These are phyloP conservation scores for Fabriciana adippe DNA, from an alignment of 2,888 invertebrate species.

Conservation along the genomic window DNA sequence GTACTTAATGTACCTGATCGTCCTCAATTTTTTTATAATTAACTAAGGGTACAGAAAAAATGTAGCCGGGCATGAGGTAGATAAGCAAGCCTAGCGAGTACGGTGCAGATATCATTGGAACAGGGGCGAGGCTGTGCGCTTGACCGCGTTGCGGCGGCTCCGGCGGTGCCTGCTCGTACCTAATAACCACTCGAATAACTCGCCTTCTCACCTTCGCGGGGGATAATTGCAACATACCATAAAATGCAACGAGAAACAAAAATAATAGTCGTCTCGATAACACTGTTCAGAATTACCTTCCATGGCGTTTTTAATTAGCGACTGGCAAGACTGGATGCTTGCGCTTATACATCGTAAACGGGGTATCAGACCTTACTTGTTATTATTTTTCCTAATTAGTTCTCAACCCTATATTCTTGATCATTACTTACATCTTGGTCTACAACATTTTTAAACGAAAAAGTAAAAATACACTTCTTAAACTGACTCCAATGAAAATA, in stretches of 20 bases:
- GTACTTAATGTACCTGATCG: no score
- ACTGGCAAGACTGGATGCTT: slow-evolving; percentile 2
- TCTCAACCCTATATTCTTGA: no score
- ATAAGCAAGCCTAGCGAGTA: not conserved
- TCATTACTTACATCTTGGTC: no score
- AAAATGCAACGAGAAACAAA: slow-evolving; percentile 4
- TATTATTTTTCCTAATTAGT: not conserved
- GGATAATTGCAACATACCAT: slow-evolving; percentile 23
- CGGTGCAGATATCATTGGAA: slow-evolving; percentile 11
- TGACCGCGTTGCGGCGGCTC: slow-evolving; percentile 21
- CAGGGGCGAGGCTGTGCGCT: slow-evolving; percentile 28
- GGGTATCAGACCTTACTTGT: not conserved
- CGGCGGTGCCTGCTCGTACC: not conserved
- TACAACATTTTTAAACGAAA: no score
- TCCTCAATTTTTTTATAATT: no score
- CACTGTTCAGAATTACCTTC: slow-evolving; percentile 2
- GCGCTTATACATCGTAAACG: no score
- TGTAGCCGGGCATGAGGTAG: not conserved
- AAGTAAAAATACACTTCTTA: no score
- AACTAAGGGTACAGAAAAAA: no score
- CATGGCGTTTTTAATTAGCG: slow-evolving; percentile 24
- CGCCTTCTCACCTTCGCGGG: slow-evolving; percentile 17
- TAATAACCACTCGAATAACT: slow-evolving; percentile 12
- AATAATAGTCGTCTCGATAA: slow-evolving; percentile 17
- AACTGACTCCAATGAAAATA: no score